These are phyloP conservation scores for Microdon myrmicae DNA, from an alignment of 2,888 invertebrate genomes.

Conservation along the genomic window DNA sequence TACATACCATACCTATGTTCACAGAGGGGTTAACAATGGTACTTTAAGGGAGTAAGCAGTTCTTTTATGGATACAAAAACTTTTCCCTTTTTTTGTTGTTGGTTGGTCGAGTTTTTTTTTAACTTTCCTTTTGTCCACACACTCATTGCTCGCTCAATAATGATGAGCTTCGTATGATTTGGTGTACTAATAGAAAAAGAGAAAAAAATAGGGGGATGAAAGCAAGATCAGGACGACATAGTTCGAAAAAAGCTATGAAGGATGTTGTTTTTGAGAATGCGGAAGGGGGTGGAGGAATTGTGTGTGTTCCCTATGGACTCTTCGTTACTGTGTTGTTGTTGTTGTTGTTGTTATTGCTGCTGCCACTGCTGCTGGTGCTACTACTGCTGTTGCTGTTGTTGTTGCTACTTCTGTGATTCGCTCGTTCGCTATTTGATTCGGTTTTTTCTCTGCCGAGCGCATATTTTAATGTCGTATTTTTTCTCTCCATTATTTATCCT, in stretches of 20 bases:
- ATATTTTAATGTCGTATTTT: constrained; percentile 52
- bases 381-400: constrained; percentile 9
- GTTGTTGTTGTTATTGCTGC: no score
- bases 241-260: constrained; percentile 38
- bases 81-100: constrained; percentile 1
- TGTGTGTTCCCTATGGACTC: no score
- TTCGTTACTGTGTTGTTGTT: no score
- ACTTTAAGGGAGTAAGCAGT: constrained; percentile 43
- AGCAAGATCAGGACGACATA: constrained; percentile 37
- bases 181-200: constrained; percentile 33
- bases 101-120: no score
- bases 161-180: constrained; percentile 44
- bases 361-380: constrained; percentile 34
- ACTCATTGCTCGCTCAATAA: constrained; percentile 37
- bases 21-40: constrained; percentile 5
- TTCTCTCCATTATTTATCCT: constrained; percentile 52
- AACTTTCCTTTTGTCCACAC: constrained; percentile 35
- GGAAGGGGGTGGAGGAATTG: constrained; percentile 25
- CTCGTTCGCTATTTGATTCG: constrained; percentile 47
- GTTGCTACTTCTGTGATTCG: constrained; percentile 46
- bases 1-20: constrained; percentile 9
- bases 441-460: constrained; percentile 51
- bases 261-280: constrained; percentile 45
- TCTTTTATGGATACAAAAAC: no score
- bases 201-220: constrained; percentile 45